A percentile compares a stretch with the other conserved stretches of the same genome.
Evolutionary conservation across 2,113 vertebrate genomes (phyloP).

Genomic region (Phodopus roborovskii): DNA sequence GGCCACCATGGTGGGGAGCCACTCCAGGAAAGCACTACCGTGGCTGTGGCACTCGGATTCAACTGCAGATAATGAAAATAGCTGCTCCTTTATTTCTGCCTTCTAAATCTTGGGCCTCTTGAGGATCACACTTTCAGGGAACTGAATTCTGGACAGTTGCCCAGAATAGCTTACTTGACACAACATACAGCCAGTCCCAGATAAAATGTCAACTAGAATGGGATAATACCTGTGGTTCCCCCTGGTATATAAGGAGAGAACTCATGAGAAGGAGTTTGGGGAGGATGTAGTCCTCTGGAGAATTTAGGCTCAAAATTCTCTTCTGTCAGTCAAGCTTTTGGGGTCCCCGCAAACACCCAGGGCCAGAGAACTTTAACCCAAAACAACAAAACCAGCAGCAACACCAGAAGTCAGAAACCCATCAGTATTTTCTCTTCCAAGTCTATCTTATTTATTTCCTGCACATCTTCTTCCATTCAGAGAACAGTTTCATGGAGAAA

Average conservation of each 20-base stretch:
- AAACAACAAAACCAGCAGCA: background rate
- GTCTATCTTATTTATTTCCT: background rate
- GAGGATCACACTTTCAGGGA: background rate
- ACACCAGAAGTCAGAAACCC: background rate
- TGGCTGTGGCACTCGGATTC: too few species aligned
- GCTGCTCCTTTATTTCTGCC: background rate
- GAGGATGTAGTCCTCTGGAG: background rate
- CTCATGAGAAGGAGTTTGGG: background rate
- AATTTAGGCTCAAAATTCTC: background rate
- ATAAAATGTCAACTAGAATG: background rate
- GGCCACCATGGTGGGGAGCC: background rate
- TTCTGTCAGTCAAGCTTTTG: background rate
- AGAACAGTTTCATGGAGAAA: background rate
- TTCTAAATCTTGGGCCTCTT: background rate
- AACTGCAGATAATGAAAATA: background rate
- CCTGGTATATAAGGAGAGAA: background rate
- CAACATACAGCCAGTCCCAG: background rate
- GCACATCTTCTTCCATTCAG: background rate
- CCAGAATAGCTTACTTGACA: background rate
- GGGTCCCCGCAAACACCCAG: too few species aligned
- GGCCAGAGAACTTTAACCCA: background rate
- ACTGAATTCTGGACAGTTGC: background rate
- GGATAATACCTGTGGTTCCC: background rate
- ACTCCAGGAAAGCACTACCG: background rate
- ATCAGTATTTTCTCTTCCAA: background rate